Conservation (phyloP, 2,888 invertebrate genomes). For the Bombylius major region DNA sequence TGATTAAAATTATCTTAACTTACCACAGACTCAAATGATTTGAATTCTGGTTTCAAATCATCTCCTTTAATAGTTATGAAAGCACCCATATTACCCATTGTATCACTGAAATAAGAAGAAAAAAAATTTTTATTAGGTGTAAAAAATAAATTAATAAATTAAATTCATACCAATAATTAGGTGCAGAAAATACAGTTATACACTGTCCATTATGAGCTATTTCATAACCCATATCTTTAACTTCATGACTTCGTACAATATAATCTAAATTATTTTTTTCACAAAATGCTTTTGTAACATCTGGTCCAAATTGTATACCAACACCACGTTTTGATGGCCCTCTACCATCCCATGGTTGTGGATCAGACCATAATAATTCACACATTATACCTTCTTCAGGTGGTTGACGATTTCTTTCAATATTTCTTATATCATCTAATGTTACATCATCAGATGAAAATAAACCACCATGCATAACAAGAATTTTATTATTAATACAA, state of each 20-base stretch:
- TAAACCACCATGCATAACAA: slow-evolving; percentile 97
- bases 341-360: slow-evolving; percentile 77
- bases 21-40: slow-evolving; percentile 90
- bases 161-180: slow-evolving; percentile 82
- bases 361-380: slow-evolving; percentile 97
- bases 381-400: slow-evolving; percentile 98
- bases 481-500: slow-evolving; percentile 68
- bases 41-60: slow-evolving; percentile 81
- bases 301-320: slow-evolving; percentile 97
- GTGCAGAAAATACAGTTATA: slow-evolving; percentile 98
- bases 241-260: slow-evolving; percentile 92
- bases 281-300: slow-evolving; percentile 82
- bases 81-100: slow-evolving; percentile 98
- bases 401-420: slow-evolving; percentile 90
- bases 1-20: slow-evolving; percentile 31
- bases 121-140: slow-evolving; percentile 3
- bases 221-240: slow-evolving; percentile 94
- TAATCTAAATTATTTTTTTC: slow-evolving; percentile 80
- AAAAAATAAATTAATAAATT: slow-evolving; percentile 7
- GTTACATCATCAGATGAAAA: slow-evolving; percentile 89
- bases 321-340: slow-evolving; percentile 94
- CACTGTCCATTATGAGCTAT: slow-evolving; percentile 89
- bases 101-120: slow-evolving; percentile 62
- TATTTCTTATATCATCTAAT: slow-evolving; percentile 78
- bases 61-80: slow-evolving; percentile 90